Evolutionary conservation across 2,888 invertebrate genomes (phyloP).

Genomic region (Mamestra brassicae): DNA sequence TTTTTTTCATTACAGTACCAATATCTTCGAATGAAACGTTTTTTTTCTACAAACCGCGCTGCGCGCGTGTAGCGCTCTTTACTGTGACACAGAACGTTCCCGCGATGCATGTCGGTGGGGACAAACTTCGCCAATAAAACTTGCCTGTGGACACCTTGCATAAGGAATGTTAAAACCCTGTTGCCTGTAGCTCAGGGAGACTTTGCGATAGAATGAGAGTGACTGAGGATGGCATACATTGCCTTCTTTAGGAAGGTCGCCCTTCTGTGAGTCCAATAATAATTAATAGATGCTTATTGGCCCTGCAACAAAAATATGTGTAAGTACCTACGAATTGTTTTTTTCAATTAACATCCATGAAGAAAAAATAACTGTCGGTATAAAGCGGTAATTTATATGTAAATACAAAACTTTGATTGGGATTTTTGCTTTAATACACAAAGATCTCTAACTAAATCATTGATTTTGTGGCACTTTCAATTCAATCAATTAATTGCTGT

Average conservation of each 20-base stretch:
- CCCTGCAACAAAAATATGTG: no score
- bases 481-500: no score
- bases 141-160: not conserved
- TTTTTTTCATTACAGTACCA: not conserved
- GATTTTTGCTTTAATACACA: no score
- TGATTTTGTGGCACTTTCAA: no score
- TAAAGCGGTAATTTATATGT: no score
- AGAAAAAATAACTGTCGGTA: no score
- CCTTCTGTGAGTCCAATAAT: not conserved
- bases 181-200: not conserved
- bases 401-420: no score
- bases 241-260: not conserved
- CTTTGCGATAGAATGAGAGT: not conserved
- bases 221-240: not conserved
- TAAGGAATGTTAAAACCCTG: constrained; percentile 11
- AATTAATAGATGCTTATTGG: not conserved
- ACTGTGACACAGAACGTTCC: not conserved
- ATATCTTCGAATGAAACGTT: not conserved
- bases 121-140: constrained; percentile 17
- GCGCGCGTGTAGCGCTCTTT: not conserved
- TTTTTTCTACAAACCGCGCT: no score
- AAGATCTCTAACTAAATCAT: no score
- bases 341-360: no score
- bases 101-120: not conserved
- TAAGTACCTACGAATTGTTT: no score